These are phyloP conservation scores for Muscicapa comitata DNA, from an alignment of 2,797 vertebrate genomes.

Conservation along the genomic window DNA sequence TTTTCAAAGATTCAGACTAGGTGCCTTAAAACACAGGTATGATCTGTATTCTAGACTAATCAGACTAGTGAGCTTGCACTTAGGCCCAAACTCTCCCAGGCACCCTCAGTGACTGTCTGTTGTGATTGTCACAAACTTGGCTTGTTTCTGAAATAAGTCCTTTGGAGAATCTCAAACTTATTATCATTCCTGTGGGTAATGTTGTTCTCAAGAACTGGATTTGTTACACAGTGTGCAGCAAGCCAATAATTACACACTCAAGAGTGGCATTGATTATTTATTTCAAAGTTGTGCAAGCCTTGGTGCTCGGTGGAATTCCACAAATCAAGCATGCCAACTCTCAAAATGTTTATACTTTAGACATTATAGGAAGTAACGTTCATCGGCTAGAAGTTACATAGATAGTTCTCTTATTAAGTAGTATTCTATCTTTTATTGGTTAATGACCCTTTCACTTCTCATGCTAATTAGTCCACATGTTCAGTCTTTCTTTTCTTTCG, in stretches of 20 bases:
- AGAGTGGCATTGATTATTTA: neutral
- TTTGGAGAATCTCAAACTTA: neutral
- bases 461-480: neutral
- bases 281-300: neutral
- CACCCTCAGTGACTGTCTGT: neutral
- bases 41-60: neutral
- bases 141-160: neutral
- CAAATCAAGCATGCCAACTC: rapidly evolving
- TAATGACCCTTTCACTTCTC: neutral
- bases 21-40: neutral
- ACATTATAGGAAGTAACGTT: neutral
- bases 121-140: neutral
- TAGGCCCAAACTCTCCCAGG: neutral
- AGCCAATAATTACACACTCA: neutral
- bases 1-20: neutral
- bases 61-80: neutral
- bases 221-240: neutral
- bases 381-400: neutral
- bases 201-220: neutral
- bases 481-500: neutral
- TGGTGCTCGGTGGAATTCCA: rapidly evolving
- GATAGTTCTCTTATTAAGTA: neutral
- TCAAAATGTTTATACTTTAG: neutral
- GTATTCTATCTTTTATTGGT: neutral
- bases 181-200: neutral